These are phyloP conservation scores for Tethya wilhelma DNA, from an alignment of 37 sponge, comb jelly and placozoan species.

Conservation along the genomic window DNA sequence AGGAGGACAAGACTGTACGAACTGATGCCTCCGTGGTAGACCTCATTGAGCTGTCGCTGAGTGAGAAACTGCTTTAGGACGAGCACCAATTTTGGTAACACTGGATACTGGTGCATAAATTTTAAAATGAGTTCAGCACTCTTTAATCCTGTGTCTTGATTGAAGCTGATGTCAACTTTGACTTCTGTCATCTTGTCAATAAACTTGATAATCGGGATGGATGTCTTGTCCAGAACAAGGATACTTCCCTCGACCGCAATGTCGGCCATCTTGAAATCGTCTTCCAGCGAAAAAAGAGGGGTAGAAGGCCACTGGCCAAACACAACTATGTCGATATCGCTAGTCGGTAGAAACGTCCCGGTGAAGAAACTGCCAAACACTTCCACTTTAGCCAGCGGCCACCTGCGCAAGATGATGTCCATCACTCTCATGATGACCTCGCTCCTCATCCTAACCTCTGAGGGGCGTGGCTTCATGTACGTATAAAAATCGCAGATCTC, in stretches of 20 bases:
- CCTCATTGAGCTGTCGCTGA: slow-evolving; percentile 91
- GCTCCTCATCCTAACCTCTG: slow-evolving; percentile 79
- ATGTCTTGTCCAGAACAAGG: slow-evolving; percentile 87
- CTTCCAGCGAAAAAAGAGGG: slow-evolving; percentile 80
- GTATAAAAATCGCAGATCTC: slow-evolving; percentile 93
- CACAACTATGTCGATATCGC: slow-evolving; percentile 95
- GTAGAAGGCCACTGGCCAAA: slow-evolving; percentile 72
- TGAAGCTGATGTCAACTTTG: slow-evolving; percentile 94
- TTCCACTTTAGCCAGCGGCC: slow-evolving; percentile 86
- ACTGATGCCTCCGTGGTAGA: slow-evolving; percentile 93
- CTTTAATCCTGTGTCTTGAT: slow-evolving; percentile 68
- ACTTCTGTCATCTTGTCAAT: slow-evolving; percentile 82
- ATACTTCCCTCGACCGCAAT: slow-evolving; percentile 78
- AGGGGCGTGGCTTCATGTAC: slow-evolving; percentile 89
- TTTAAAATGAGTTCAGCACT: slow-evolving; percentile 69
- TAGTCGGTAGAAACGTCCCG: slow-evolving; percentile 88
- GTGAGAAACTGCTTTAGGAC: slow-evolving; percentile 96
- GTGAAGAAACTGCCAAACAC: slow-evolving; percentile 92
- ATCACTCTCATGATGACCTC: slow-evolving; percentile 71
- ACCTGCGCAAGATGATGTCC: slow-evolving; percentile 48
- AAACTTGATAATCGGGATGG: slow-evolving; percentile 92
- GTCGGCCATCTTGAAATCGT: slow-evolving; percentile 46
- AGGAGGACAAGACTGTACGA: slow-evolving; percentile 94
- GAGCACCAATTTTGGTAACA: slow-evolving; percentile 79
- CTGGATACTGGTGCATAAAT: slow-evolving; percentile 75